Conservation (phyloP, 2,113 vertebrate species). For the Aegithalos caudatus region DNA sequence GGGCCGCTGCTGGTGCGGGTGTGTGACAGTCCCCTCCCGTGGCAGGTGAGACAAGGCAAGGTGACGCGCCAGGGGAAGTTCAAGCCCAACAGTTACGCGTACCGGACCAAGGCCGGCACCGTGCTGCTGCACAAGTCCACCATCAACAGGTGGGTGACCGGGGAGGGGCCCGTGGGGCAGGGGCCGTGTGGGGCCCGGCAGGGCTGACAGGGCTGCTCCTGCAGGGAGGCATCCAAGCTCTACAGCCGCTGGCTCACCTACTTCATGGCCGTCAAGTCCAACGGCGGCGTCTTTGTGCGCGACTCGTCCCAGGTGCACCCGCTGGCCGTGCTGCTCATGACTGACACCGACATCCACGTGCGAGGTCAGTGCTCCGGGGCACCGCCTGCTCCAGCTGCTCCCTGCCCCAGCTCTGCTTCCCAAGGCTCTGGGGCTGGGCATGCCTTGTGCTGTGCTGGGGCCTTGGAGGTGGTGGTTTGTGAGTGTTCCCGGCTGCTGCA, state of each 20-base stretch:
- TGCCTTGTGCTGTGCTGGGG: accelerated
- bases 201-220: neutral
- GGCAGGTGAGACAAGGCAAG: conserved; percentile 86
- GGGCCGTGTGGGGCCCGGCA: accelerated
- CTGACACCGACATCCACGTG: conserved; percentile 83
- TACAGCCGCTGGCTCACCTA: conserved; percentile 93
- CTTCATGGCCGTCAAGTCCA: conserved; percentile 90
- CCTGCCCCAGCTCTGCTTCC: neutral
- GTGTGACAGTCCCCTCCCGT: neutral
- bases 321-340: conserved; percentile 87
- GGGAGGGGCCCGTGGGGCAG: accelerated
- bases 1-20: neutral
- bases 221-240: conserved; percentile 79
- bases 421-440: accelerated
- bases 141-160: conserved; percentile 83
- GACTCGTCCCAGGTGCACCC: conserved; percentile 92
- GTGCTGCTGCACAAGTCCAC: conserved; percentile 92
- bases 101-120: conserved; percentile 82
- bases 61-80: conserved; percentile 90
- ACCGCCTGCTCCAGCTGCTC: neutral
- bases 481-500: neutral
- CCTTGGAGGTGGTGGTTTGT: accelerated
- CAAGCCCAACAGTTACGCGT: conserved; percentile 81
- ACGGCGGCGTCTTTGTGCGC: conserved; percentile 84
- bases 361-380: conserved; percentile 69